Base-by-base conservation (phyloP, 2,797 vertebrate genomes). In the Petrocephalus sullivani region DNA sequence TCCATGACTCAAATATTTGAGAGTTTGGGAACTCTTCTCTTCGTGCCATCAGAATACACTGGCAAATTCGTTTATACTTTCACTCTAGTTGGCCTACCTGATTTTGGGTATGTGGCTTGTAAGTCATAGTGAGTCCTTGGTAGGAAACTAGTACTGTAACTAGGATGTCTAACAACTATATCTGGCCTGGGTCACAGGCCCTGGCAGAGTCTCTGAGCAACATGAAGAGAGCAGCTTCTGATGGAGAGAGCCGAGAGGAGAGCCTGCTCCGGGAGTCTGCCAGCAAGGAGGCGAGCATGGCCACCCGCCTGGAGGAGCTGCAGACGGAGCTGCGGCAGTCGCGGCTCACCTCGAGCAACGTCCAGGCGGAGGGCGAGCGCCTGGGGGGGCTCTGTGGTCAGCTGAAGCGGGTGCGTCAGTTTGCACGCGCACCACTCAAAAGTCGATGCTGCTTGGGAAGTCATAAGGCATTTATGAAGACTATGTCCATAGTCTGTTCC, bases 241-340 rank as follows among this genome's bases (percentile, higher is more conserved):
- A 96, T 90, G 96, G 97, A 85, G 96, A 97, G 91, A 96, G 92
- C 90, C 92, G 96, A 88, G 97, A 97, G 90, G 97, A 97, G 91
- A 94, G 57, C 19, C 91, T 97, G 87, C 92, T 97, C 57, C 95
- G 95, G 91, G 97, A 97, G 93, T 96, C 96, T 0, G 96, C 96
- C 84, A 94, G 91, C n/a, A 97, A 96, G 92, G 97, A 97, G 94
- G 96, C 96, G 90, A 95, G 93, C 91, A 93, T 97, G 94, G 94
- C 94, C 87, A 95, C 94, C 0, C 95, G 94, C 88, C 93, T 97
- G 2, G 96, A 96, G 19, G 96, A 97, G 90, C 92, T 97, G 87
- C 96, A 97, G 93, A 89, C 90, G 6, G 96, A 97, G 89, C 92
- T 97, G 53, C 96, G 95, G 91, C 96, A 96, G 91, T 60, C 95